phyloP scores from a whole-genome alignment of 2,113 vertebrate genomes.

The Puntigrus tetrazona region DNA sequence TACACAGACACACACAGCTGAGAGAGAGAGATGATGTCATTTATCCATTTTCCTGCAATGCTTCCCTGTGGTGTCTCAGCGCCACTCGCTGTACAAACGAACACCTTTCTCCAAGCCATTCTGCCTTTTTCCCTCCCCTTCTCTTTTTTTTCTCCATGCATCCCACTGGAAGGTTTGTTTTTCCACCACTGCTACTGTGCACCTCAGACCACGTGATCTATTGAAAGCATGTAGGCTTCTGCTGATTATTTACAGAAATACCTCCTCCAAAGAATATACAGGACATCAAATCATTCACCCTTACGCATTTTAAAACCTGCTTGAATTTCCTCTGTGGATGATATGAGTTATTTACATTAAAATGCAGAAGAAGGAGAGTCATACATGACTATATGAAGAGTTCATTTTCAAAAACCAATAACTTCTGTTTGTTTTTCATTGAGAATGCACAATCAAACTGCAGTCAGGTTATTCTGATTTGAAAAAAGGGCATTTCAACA shows the following conservation, averaged over 20 bases:
- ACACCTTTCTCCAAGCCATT: neutral
- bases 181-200: neutral
- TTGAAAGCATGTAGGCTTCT: neutral
- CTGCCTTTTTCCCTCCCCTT: neutral
- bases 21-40: constrained; percentile 42
- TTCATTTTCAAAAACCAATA: no score
- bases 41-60: constrained; percentile 37
- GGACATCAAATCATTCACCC: neutral
- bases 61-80: constrained; percentile 38
- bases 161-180: neutral
- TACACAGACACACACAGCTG: constrained; percentile 6
- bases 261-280: neutral
- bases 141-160: neutral
- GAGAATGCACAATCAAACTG: no score
- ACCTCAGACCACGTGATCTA: neutral
- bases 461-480: no score
- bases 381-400: neutral
- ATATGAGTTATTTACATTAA: neutral
- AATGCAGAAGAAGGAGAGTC: neutral
- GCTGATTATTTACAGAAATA: neutral
- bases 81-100: constrained; percentile 39
- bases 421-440: no score
- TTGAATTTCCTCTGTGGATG: neutral
- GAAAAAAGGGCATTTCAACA: no score
- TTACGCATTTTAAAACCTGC: neutral